These are phyloP conservation scores for Melanostoma mellinum DNA, from an alignment of 2,888 invertebrate species.

Conservation along the genomic window DNA sequence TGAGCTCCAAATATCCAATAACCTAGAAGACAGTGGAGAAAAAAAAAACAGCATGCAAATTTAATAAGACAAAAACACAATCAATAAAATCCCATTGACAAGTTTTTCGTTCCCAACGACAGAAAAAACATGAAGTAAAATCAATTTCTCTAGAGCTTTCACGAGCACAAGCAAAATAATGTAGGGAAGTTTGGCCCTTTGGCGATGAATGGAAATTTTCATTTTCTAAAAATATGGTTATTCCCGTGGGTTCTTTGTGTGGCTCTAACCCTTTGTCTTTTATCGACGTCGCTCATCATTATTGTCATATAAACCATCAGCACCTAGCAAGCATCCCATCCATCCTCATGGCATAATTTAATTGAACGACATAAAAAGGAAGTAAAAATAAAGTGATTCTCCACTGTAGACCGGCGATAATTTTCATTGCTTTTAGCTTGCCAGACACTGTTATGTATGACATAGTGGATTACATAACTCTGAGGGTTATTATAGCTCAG, in stretches of 20 bases:
- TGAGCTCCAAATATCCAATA: constrained; percentile 98
- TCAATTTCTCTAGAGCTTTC: constrained; percentile 1
- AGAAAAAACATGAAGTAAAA: constrained; percentile 22
- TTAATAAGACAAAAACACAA: constrained; percentile 18
- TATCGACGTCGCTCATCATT: constrained; percentile 38
- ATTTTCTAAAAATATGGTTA: constrained; percentile 27
- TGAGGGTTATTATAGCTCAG: constrained; percentile 16
- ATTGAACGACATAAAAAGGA: constrained; percentile 72
- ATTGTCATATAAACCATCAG: constrained; percentile 14
- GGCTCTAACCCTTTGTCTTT: constrained; percentile 17
- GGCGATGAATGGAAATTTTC: constrained; percentile 2
- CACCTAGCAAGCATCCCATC: constrained; percentile 2
- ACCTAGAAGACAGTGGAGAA: constrained; percentile 76
- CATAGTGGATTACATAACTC: background rate
- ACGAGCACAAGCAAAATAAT: background rate
- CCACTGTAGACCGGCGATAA: constrained; percentile 35
- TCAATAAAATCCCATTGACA: constrained; percentile 2
- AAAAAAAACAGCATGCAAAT: constrained; percentile 33
- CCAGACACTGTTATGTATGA: constrained; percentile 17
- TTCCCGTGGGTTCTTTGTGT: background rate
- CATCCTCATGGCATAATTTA: constrained; percentile 63
- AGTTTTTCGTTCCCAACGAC: background rate
- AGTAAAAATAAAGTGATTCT: constrained; percentile 62
- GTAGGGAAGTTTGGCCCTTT: background rate
- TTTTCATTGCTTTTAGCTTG: constrained; percentile 23